Base-by-base conservation (phyloP, 2,888 invertebrate genomes). In the Megaustenia siamemsis region DNA sequence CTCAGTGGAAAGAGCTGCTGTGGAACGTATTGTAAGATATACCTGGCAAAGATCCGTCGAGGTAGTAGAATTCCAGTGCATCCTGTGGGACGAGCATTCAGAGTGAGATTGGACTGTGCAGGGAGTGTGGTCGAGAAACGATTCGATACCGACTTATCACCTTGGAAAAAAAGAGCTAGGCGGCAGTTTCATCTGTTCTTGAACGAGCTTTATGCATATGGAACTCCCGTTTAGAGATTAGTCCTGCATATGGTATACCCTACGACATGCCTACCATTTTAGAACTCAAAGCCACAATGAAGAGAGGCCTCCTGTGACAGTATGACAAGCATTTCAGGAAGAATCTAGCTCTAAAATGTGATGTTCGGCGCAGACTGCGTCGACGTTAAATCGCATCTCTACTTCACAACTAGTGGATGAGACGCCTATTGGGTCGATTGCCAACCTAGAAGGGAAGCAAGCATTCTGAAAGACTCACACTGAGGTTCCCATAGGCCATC, bases 1-100 rank as follows among this genome's bases (percentile, higher is more conserved):
- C 38, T 21, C 35, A 18, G 68, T 68, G 68, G 38, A 68, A 68
- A 68, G 38, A 68, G 68, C 60, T 68, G 38, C 38, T 68, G 38
- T 18, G 38, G 24, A 6, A 38, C 8, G 35, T 68, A 38, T 18
- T 68, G 68, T 21, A 68, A 68, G 15, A 38, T 68, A 35, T 38
- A 68, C 38, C 35, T 68, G 35, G 68, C 35, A 68, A 60, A 60
- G 60, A 60, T 28, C n/a, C 3, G 60, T 60, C n/a, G 28, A 28
- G 15, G 21, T 24, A 10, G 53, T 18, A 12, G 12, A 24, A 53
- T 53, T 53, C 53, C 53, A 3, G 21, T 21, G 53, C 53, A 53
- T 15, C 28, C 15, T 63, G 63, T 28, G 28, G 63, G 15, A 63
- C 5, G 15, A 6, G 63, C 32, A 24, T 53, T 53, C 53, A 53